A percentile compares a stretch with the other conserved stretches of the same genome.
phyloP scores from a whole-genome alignment of 2,888 invertebrate genomes.

The Formica aserva region DNA sequence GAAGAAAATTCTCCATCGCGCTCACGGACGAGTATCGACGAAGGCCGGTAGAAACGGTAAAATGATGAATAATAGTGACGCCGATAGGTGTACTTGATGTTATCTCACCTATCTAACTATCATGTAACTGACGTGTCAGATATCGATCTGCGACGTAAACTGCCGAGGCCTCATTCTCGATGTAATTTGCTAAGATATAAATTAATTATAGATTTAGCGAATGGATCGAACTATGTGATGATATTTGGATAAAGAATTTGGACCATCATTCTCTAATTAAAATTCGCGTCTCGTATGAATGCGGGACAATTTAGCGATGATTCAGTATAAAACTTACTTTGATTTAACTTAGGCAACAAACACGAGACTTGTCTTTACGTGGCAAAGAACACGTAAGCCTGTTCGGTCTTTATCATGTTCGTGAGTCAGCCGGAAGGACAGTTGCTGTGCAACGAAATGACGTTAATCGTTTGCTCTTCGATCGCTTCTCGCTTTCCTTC shows the following conservation, averaged over 20 bases:
- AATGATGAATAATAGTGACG: constrained; percentile 52
- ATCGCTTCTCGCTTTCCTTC: constrained; percentile 12
- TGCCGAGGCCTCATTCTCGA: constrained; percentile 7
- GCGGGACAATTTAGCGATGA: background rate
- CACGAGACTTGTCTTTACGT: constrained; percentile 28
- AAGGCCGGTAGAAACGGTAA: constrained; percentile 64
- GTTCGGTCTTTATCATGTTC: constrained; percentile 62
- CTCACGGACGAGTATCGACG: constrained; percentile 66
- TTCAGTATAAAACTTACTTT: background rate
- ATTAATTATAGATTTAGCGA: constrained; percentile 50
- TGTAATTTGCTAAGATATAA: background rate
- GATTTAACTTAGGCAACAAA: background rate
- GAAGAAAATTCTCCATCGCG: constrained; percentile 70
- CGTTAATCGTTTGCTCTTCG: constrained; percentile 22
- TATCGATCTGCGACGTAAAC: constrained; percentile 54
- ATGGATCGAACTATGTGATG: background rate
- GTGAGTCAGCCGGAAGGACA: constrained; percentile 69
- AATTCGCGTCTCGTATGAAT: background rate
- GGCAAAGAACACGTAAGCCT: constrained; percentile 67
- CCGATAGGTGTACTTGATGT: constrained; percentile 25
- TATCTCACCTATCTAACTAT: constrained; percentile 47
- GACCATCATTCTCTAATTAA: background rate
- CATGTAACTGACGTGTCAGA: constrained; percentile 52
- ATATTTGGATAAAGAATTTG: background rate
- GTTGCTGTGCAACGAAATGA: constrained; percentile 41